phyloP scores from a whole-genome alignment of 2,888 invertebrate genomes.

The Chelonus formosanus region DNA sequence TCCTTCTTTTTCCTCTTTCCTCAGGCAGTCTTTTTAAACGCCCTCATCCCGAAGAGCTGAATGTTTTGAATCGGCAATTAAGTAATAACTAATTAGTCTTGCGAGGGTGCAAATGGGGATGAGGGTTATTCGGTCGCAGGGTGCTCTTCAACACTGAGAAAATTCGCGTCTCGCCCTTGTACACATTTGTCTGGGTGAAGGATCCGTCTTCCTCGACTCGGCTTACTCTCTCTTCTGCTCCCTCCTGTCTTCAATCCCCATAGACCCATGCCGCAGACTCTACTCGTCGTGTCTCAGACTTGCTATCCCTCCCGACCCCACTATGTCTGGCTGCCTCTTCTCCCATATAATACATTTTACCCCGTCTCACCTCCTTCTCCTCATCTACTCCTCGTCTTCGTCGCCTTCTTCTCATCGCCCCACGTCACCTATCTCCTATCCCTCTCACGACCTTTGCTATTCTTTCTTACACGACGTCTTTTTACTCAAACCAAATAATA shows the following conservation, averaged over 20 bases:
- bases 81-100: conserved; percentile 26
- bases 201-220: conserved; percentile 22
- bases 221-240: conserved; percentile 9
- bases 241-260: conserved; percentile 7
- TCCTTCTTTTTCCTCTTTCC: background rate
- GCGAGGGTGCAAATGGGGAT: conserved; percentile 14
- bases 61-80: conserved; percentile 25
- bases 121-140: conserved; percentile 27
- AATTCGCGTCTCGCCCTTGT: conserved; percentile 20
- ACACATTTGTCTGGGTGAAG: conserved; percentile 29
- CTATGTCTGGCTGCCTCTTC: conserved; percentile 32
- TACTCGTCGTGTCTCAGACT: conserved; percentile 20
- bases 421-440: conserved; percentile 24
- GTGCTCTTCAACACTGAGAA: background rate
- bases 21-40: conserved; percentile 12
- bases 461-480: conserved; percentile 21
- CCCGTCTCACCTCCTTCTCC: conserved; percentile 6
- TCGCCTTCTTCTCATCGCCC: conserved; percentile 17
- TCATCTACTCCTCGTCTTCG: conserved; percentile 10
- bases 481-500: no score
- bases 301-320: conserved; percentile 15
- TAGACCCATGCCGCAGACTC: conserved; percentile 15
- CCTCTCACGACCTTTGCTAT: conserved; percentile 29
- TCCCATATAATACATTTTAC: conserved; percentile 30
- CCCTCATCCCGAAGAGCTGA: background rate